Percentiles rank a stretch among this genome's conserved stretches.
Evolutionary conservation across 2,797 vertebrate species (phyloP).

Genomic region (Pangasius djambal): DNA sequence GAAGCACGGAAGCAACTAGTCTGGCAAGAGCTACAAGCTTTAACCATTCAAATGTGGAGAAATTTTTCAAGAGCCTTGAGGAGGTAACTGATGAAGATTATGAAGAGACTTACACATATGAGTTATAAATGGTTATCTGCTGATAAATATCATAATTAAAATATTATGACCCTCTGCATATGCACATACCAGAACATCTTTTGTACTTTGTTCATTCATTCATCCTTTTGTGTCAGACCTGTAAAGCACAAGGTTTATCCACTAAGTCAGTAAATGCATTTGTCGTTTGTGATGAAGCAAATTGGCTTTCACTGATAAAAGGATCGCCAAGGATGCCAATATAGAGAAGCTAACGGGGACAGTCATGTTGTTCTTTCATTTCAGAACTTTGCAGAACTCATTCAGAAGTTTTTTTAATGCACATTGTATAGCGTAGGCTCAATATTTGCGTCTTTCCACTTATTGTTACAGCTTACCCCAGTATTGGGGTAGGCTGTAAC

Average conservation of each 20-base stretch:
- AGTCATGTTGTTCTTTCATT: not conserved
- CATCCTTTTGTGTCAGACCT: not conserved
- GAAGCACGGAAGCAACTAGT: not conserved
- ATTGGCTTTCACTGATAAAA: not conserved
- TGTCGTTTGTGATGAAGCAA: not conserved
- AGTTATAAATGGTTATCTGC: not conserved
- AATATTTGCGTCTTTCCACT: not conserved
- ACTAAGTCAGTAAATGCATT: not conserved
- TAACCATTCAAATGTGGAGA: not conserved
- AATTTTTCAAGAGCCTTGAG: not conserved
- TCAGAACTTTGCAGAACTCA: not conserved
- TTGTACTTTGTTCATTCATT: not conserved
- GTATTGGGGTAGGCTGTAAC: not conserved
- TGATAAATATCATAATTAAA: not conserved
- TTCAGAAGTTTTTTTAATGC: not conserved
- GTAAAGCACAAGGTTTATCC: not conserved
- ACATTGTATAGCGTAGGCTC: not conserved
- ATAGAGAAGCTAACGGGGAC: not conserved
- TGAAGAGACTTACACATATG: not conserved
- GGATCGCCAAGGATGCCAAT: not conserved
- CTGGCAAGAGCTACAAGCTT: not conserved
- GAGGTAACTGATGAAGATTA: not conserved
- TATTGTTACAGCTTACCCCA: not conserved
- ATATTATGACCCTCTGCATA: not conserved
- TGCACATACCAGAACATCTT: not conserved